A percentile compares a stretch with the other conserved stretches of the same genome.
These are phyloP conservation scores for Momotus momota DNA, from an alignment of 2,797 vertebrate genomes.

Conservation along the genomic window DNA sequence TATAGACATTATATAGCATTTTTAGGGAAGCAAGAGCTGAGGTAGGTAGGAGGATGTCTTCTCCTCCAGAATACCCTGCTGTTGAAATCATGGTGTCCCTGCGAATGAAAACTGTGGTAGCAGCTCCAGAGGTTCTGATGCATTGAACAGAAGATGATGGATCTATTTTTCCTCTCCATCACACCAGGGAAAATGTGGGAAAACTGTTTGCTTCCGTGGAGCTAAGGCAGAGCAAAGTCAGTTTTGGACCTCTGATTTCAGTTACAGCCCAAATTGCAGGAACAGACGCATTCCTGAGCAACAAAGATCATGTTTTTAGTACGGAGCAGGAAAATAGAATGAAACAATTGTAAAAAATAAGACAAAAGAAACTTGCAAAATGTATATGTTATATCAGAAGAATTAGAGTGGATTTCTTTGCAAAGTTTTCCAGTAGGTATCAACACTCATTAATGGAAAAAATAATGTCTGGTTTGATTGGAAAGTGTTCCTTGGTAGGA, in stretches of 20 bases:
- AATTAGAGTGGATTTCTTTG: background rate
- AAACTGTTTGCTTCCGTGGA: background rate
- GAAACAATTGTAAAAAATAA: background rate
- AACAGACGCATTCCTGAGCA: slow-evolving; percentile 47
- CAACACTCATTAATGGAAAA: slow-evolving; percentile 65
- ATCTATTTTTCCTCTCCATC: background rate
- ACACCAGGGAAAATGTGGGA: background rate
- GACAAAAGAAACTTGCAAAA: background rate
- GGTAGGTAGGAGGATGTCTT: background rate
- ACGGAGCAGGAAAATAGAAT: background rate
- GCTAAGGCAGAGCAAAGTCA: background rate
- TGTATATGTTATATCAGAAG: background rate
- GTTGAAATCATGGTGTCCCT: background rate
- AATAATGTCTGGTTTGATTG: slow-evolving; percentile 59
- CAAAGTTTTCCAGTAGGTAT: slow-evolving; percentile 41
- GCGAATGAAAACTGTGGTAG: background rate
- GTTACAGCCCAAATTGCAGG: slow-evolving; percentile 43
- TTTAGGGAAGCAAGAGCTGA: background rate
- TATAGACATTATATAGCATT: background rate
- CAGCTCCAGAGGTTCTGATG: background rate
- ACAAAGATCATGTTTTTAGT: slow-evolving; percentile 14
- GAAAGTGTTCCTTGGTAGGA: slow-evolving; percentile 45
- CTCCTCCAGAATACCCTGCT: background rate
- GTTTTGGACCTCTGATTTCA: slow-evolving; percentile 24
- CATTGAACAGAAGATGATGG: background rate